Base-by-base conservation (phyloP, 2,113 vertebrate genomes). In the Rutilus rutilus region DNA sequence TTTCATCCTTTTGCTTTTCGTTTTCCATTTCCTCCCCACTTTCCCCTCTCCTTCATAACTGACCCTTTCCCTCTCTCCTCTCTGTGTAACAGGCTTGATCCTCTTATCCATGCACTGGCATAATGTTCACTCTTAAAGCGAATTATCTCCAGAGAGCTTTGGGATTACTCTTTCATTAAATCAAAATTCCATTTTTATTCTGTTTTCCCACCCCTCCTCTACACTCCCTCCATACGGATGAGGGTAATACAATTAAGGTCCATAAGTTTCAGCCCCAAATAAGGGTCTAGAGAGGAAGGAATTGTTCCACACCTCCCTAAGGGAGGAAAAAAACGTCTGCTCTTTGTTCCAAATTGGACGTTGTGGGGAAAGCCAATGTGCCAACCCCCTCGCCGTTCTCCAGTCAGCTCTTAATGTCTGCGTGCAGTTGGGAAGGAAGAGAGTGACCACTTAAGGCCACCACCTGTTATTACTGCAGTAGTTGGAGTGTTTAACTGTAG, bases 201-300 rank as follows among this genome's bases (percentile, higher is more conserved):
- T 21, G 78, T 77, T 90, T 89, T 89, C 79, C 64, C 42, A 30
- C 78, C 85, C 91, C n/a, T 25, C 39, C 42, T 25, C 19, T 52
- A n/a, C 19, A 6, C 33, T 47, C 83, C 87, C 39, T 76, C 36
- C 33, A 85, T 87, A 87, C 86, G 65, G 86, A 89, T 89, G 86
- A 86, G 59, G 78, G 87, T 94, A 93, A 94, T 94, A 89, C 92
- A 94, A 94, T 95, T 95, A 94, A 91, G 92, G 91, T 90, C 90
- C 73, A 89, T 93, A 93, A 91, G 92, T 91, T 93, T 91, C 91
- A 90, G 90, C 90, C 85, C 86, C 86, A 88, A 93, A 93, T 89
- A 90, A 92, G 91, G 52, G 79, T 77, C 71, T 87, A 89, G 87
- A 89, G 90, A 90, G 85, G 25, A 17, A 86, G 82, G 83, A 90